These are phyloP conservation scores for Chionoecetes opilio DNA, from an alignment of 1,140 invertebrate genomes.

Conservation along the genomic window DNA sequence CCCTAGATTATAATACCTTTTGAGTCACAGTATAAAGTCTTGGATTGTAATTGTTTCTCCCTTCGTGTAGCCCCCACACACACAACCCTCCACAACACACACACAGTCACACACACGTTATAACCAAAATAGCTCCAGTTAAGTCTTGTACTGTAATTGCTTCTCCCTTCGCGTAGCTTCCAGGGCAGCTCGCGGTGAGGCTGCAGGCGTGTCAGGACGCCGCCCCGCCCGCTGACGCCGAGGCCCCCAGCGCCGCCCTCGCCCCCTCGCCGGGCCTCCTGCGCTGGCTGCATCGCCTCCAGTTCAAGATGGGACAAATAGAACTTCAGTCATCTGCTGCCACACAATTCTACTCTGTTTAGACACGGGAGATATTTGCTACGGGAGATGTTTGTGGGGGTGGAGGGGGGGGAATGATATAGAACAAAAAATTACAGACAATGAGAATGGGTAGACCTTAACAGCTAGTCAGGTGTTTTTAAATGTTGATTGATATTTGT, in stretches of 20 bases:
- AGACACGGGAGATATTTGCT: slow-evolving; percentile 81
- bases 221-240: slow-evolving; percentile 86
- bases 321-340: slow-evolving; percentile 97
- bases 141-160: too few species aligned
- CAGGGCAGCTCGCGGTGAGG: slow-evolving; percentile 94
- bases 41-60: too few species aligned
- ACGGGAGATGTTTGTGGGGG: too few species aligned
- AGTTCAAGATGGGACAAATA: slow-evolving; percentile 99
- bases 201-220: slow-evolving; percentile 93
- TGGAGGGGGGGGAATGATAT: neutral
- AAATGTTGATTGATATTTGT: neutral
- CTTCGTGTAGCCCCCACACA: slow-evolving; percentile 90
- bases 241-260: slow-evolving; percentile 81
- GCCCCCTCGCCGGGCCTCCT: slow-evolving; percentile 85
- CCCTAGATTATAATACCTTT: too few species aligned
- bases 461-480: neutral
- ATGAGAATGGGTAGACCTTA: neutral
- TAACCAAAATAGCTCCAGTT: too few species aligned
- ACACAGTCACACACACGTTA: too few species aligned
- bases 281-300: slow-evolving; percentile 95
- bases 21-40: too few species aligned
- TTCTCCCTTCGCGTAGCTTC: slow-evolving; percentile 88
- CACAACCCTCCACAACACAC: too few species aligned
- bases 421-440: neutral
- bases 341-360: slow-evolving; percentile 94